Base-by-base conservation (phyloP, 1,140 invertebrate species). In the Drosophila simulans region DNA sequence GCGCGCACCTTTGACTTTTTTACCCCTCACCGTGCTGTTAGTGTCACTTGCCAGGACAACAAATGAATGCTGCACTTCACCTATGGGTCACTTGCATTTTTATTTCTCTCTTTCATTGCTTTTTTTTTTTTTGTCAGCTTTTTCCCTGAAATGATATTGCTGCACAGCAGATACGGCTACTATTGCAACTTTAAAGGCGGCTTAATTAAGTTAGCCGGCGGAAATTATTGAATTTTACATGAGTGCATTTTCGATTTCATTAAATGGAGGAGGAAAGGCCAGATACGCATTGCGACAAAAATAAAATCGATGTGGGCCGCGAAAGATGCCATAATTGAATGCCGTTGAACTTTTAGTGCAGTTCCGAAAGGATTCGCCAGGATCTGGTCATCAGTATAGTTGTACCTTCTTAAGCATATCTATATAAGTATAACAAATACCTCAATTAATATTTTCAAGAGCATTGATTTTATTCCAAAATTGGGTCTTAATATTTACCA, bases 141-240 rank as follows among this genome's bases (percentile, higher is more conserved):
- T 15, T 22, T 39, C 8, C 5, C 17, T 40, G 31, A 57, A 8
- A 17, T 34, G 59, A 40, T 51, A 35, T 64, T n/a, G 45, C 42
- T 49, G 64, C 58, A 5, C 20, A 22, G 20, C 64, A 64, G 58
- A 69, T 68, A 68, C 22, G n/a, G 51, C 12, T 17, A 43, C 53
- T 48, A 42, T 46, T 70, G 64, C 75, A 71, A 88, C 63, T 73
- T 80, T 73, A 80, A 89, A 70, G 71, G 70, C 63, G 31, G 63
- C 31, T 68, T 89, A 88, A 88, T 88, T 80, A 83, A 83, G 66
- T 88, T 83, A 84, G 84, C 63, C 35, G 63, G 71, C 59, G 80
- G 71, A 84, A 89, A 89, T 84, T 83, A 89, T 86, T 89, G 79
- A 79, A 84, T 89, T 86, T 84, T 51, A 65, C 84, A 86, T 89